Base-by-base conservation (phyloP, 2,888 invertebrate species). In the Aspidiotus rigidus region DNA sequence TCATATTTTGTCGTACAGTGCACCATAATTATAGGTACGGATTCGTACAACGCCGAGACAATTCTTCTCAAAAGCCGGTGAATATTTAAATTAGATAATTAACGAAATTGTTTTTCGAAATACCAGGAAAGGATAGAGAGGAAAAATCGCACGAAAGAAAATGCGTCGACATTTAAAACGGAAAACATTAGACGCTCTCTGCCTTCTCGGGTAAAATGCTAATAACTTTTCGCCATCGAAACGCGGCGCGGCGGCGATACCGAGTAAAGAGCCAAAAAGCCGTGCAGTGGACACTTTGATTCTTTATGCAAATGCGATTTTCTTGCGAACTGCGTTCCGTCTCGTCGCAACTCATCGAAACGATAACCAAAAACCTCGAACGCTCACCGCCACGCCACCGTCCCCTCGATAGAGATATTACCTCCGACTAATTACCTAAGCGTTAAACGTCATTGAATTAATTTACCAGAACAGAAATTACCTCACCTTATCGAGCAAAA, bases 381-480 rank as follows among this genome's bases (percentile, higher is more conserved):
- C n/a, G 28, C 60, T 9, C 60, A 39, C 57, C 53, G 55, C 64
- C 40, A n/a, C 11, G 15, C 15, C 57, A 15, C 54, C 53, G 28
- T 53, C 39, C 66, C 57, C 66, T 57, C 66, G 59, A 66, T 66
- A 66, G 66, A 66, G 66, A 66, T 59, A 66, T 66, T 66, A 66
- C 66, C 66, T 66, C 66, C 62, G 69, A 69, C 69, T 69, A 69
- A 69, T 69, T 69, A 69, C 69, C 69, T 69, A 69, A 69, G 69
- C 69, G 69, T 69, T 69, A 69, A 69, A 69, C 55, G 69, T 69
- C 69, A 69, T 69, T 69, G 69, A 69, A 62, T 69, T 69, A 69
- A 69, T 69, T 69, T 69, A 69, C 55, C 69, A 69, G 69, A 69
- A 69, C 69, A 62, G 62, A 62, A 62, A 69, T 69, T 69, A 69